A percentile compares a stretch with the other conserved stretches of the same genome.
These are phyloP conservation scores for Cheilosia impressa DNA, from an alignment of 2,888 invertebrate species.

Conservation along the genomic window DNA sequence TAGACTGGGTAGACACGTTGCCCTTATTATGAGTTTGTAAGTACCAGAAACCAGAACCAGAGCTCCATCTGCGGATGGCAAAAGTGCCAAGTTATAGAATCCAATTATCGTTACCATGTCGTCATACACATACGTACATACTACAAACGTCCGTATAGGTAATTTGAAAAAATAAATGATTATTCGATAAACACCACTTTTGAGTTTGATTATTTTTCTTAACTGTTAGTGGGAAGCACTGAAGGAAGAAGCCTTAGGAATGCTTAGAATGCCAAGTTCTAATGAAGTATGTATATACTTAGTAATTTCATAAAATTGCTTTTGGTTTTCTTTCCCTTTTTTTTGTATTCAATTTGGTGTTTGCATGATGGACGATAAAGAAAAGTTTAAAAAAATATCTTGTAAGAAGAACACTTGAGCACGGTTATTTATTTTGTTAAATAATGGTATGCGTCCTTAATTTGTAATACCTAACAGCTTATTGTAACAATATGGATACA, in stretches of 20 bases:
- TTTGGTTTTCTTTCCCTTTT: slow-evolving; percentile 11
- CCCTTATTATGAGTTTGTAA: slow-evolving; percentile 47
- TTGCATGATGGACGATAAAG: background rate
- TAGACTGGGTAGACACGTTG: slow-evolving; percentile 34
- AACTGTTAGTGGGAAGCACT: slow-evolving; percentile 29
- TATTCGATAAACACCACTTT: slow-evolving; percentile 45
- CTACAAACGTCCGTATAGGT: slow-evolving; percentile 44
- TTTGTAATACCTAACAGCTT: too few species aligned
- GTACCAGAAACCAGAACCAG: slow-evolving; percentile 1
- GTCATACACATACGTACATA: slow-evolving; percentile 1
- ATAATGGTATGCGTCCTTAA: too few species aligned
- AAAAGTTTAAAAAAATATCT: slow-evolving; percentile 8
- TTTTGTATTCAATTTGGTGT: slow-evolving; percentile 1
- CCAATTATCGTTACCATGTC: slow-evolving; percentile 55
- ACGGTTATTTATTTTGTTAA: background rate
- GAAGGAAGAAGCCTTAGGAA: slow-evolving; percentile 45
- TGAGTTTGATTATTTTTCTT: slow-evolving; percentile 64
- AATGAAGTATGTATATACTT: slow-evolving; percentile 8
- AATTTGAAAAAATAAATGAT: slow-evolving; percentile 65
- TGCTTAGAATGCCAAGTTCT: slow-evolving; percentile 38
- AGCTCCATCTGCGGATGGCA: slow-evolving; percentile 43
- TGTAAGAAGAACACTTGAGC: background rate
- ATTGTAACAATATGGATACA: too few species aligned
- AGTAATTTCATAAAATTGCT: slow-evolving; percentile 27
- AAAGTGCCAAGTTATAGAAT: slow-evolving; percentile 61